Evolutionary conservation across 2,888 invertebrate genomes (phyloP).

Genomic region (Oxycera nigricornis): DNA sequence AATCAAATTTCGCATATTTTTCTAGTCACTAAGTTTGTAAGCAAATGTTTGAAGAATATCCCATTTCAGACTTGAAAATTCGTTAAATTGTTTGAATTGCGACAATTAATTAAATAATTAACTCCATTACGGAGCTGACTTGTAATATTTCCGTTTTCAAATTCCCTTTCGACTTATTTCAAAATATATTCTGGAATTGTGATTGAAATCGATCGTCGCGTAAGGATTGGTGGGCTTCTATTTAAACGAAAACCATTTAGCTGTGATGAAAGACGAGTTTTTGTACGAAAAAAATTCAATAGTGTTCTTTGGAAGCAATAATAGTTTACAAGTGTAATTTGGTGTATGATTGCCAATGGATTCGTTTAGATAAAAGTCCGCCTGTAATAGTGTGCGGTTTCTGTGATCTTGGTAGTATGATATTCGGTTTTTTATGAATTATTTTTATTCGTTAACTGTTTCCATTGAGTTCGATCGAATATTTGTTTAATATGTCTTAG

Average conservation of each 20-base stretch:
- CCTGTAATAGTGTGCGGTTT: conserved; percentile 8
- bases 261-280: conserved; percentile 34
- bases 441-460: neutral
- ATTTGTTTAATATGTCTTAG: conserved; percentile 8
- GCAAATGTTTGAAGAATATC: neutral
- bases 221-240: conserved; percentile 17
- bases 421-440: neutral
- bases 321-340: conserved; percentile 26
- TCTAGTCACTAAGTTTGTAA: conserved; percentile 27
- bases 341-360: conserved; percentile 24
- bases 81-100: neutral
- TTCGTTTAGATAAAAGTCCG: conserved; percentile 24
- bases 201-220: conserved; percentile 31
- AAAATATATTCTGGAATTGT: conserved; percentile 15
- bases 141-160: neutral
- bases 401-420: conserved; percentile 34
- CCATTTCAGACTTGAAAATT: conserved; percentile 6
- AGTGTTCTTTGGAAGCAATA: conserved; percentile 39
- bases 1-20: conserved; percentile 34
- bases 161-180: conserved; percentile 9
- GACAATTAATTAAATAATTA: no score
- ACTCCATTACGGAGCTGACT: conserved; percentile 2
- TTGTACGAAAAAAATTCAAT: conserved; percentile 22
- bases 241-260: conserved; percentile 12
- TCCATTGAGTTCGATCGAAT: neutral